Conservation (phyloP, 1,140 invertebrate species). For the Drosophila bifasciata region DNA sequence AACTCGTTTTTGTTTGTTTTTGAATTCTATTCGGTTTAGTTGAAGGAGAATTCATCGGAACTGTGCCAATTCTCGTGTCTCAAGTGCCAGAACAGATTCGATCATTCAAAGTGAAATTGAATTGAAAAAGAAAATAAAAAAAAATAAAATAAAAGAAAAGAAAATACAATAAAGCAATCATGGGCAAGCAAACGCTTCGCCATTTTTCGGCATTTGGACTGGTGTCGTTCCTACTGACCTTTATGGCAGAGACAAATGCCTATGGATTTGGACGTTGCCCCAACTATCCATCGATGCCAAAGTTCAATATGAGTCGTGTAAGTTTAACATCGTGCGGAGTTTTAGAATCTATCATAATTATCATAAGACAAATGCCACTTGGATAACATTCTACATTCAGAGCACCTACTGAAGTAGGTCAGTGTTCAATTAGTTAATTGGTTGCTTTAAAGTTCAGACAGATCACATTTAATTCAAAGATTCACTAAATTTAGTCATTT, state of each 20-base stretch:
- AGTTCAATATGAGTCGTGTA: conserved; percentile 87
- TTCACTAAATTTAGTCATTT: too few relatives aligned
- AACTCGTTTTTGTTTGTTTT: conserved; percentile 9
- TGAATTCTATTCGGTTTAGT: conserved; percentile 40
- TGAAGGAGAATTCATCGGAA: conserved; percentile 3
- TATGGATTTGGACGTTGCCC: conserved; percentile 87
- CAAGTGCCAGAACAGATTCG: conserved; percentile 8
- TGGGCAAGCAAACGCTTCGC: conserved; percentile 35
- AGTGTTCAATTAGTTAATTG: too few relatives aligned
- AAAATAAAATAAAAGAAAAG: conserved; percentile 16
- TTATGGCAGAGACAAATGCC: conserved; percentile 48
- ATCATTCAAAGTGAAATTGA: conserved; percentile 16
- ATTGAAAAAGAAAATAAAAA: conserved; percentile 14
- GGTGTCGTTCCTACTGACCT: conserved; percentile 49
- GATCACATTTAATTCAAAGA: too few relatives aligned
- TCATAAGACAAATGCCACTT: background rate
- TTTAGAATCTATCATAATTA: background rate
- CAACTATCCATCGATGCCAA: conserved; percentile 85
- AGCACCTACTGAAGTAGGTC: too few relatives aligned
- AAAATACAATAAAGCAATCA: conserved; percentile 26
- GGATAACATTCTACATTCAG: background rate
- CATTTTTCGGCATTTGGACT: conserved; percentile 41
- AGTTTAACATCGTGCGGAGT: conserved; percentile 58
- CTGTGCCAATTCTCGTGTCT: conserved; percentile 37
- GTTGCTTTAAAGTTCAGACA: too few relatives aligned